These are phyloP conservation scores for Micrasema longulum DNA, from an alignment of 1,140 invertebrate genomes.

Conservation along the genomic window DNA sequence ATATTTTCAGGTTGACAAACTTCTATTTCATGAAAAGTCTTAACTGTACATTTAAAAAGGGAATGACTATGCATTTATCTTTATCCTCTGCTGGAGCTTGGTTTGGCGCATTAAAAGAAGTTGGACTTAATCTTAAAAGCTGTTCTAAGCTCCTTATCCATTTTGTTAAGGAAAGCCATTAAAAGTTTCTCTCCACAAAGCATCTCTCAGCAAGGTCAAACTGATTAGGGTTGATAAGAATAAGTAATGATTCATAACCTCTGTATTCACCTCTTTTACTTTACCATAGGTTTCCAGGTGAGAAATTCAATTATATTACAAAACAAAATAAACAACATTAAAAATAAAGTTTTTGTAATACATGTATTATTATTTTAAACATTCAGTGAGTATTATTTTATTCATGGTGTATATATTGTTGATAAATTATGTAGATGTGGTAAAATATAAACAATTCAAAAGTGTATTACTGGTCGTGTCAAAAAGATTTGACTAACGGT, in stretches of 20 bases:
- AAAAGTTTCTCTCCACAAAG: constrained; percentile 18
- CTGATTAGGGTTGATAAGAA: constrained; percentile 12
- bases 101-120: constrained; percentile 7
- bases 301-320: background rate
- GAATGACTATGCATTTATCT: constrained; percentile 22
- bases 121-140: constrained; percentile 22
- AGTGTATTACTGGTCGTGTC: no score
- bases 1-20: no score
- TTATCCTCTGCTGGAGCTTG: background rate
- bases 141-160: constrained; percentile 3
- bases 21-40: background rate
- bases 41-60: constrained; percentile 1
- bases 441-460: no score
- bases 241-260: constrained; percentile 1
- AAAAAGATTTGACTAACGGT: no score
- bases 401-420: background rate
- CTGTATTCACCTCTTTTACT: background rate
- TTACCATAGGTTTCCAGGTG: background rate
- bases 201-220: constrained; percentile 18
- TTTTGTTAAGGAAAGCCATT: constrained; percentile 6
- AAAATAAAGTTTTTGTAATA: background rate
- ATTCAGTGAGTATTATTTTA: background rate
- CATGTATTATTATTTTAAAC: background rate
- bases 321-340: background rate
- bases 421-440: no score